Conservation (phyloP, 2,113 vertebrate genomes). For the Callorhinus ursinus region DNA sequence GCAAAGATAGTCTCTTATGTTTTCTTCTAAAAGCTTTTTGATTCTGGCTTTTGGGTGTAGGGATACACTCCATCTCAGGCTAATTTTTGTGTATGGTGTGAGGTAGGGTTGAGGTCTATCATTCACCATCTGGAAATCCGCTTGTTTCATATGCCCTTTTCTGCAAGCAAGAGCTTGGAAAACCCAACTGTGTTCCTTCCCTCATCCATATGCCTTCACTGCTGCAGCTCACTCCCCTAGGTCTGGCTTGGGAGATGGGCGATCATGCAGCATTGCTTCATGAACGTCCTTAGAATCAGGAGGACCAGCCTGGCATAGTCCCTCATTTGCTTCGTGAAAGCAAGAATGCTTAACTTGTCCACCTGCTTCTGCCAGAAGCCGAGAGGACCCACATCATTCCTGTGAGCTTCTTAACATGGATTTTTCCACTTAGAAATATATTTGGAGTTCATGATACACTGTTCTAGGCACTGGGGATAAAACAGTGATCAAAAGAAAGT, state of each 20-base stretch:
- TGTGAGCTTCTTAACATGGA: fast-evolving
- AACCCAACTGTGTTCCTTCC: too few species aligned
- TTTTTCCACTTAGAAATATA: background rate
- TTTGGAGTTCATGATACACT: background rate
- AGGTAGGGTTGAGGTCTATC: background rate
- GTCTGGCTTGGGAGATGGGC: background rate
- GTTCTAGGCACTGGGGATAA: background rate
- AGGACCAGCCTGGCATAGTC: background rate
- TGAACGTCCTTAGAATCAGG: background rate
- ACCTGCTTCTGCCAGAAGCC: background rate
- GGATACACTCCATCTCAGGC: fast-evolving
- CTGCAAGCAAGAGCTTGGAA: background rate
- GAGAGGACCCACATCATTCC: background rate
- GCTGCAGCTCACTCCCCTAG: fast-evolving
- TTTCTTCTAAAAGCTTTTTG: background rate
- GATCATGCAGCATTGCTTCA: fast-evolving
- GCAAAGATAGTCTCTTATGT: background rate
- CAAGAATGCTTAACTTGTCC: background rate
- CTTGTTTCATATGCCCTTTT: background rate
- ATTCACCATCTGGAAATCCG: too few species aligned
- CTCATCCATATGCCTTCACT: fast-evolving
- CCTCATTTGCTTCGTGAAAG: background rate
- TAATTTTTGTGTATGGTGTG: background rate
- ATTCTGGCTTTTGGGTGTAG: background rate
- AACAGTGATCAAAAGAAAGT: background rate